These are phyloP conservation scores for Tychaedon coryphoeus DNA, from an alignment of 2,113 vertebrate genomes.

Conservation along the genomic window DNA sequence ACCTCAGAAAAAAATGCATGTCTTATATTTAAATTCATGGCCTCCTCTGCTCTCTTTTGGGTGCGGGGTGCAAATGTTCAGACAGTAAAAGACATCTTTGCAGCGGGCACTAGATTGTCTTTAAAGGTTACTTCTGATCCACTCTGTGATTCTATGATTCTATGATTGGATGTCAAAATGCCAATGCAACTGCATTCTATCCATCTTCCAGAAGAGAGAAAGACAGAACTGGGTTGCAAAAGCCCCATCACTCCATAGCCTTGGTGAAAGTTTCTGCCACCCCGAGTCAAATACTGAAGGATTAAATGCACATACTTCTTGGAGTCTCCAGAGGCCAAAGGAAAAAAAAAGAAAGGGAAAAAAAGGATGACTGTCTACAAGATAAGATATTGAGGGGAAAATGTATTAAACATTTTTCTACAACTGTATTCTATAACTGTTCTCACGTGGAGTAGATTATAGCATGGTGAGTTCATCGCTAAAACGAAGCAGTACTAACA, in stretches of 20 bases:
- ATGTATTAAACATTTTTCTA: not conserved
- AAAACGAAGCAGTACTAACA: not conserved
- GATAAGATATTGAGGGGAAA: not conserved
- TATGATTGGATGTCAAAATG: not conserved
- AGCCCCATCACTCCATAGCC: not conserved
- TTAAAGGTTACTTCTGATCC: not conserved
- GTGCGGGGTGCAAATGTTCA: not conserved
- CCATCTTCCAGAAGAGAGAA: not conserved
- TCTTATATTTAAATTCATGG: not conserved
- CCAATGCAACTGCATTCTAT: not conserved
- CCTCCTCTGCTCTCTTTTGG: rapidly evolving
- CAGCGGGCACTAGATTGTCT: not conserved
- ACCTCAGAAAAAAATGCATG: not conserved
- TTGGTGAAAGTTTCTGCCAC: not conserved
- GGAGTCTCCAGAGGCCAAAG: not conserved
- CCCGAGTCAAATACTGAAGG: not conserved
- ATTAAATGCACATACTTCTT: not conserved
- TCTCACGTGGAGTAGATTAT: not conserved
- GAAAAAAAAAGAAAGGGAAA: rapidly evolving
- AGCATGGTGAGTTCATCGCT: not conserved
- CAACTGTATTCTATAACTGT: not conserved
- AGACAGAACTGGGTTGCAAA: not conserved
- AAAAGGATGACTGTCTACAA: not conserved
- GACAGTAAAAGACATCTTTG: not conserved
- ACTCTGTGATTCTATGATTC: not conserved